These are phyloP conservation scores for Sphenodon punctatus DNA, from an alignment of 2,797 vertebrate species.

Conservation along the genomic window DNA sequence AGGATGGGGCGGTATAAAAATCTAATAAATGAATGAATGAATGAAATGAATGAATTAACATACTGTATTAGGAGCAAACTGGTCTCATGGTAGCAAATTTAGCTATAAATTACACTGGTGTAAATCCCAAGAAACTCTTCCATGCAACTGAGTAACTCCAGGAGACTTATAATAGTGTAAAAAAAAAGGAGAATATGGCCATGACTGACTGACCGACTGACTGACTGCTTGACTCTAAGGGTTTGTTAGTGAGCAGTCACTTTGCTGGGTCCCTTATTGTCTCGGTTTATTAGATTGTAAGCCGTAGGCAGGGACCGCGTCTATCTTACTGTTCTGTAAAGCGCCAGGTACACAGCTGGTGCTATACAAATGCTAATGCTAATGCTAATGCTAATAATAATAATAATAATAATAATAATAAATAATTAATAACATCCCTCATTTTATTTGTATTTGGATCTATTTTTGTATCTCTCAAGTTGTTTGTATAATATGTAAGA, in stretches of 20 bases:
- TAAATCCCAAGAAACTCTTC: background rate
- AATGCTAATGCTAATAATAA: too few relatives aligned
- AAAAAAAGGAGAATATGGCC: background rate
- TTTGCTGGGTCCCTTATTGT: conserved; percentile 5
- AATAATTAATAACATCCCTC: conserved; percentile 24
- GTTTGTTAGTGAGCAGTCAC: background rate
- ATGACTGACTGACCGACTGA: too few relatives aligned
- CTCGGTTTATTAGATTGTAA: too few relatives aligned
- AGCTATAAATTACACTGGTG: background rate
- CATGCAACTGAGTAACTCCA: background rate
- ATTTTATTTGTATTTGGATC: conserved; percentile 30
- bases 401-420: too few relatives aligned
- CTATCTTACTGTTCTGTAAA: too few relatives aligned
- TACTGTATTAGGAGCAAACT: background rate
- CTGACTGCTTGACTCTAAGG: conserved; percentile 16
- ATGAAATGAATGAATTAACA: too few relatives aligned
- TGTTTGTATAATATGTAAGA: background rate
- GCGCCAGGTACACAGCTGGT: too few relatives aligned
- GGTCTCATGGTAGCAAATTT: background rate
- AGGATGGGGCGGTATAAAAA: too few relatives aligned
- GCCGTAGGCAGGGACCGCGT: too few relatives aligned
- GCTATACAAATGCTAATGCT: too few relatives aligned
- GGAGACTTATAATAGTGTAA: background rate
- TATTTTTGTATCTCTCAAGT: conserved; percentile 19
- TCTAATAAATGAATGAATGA: too few relatives aligned